A percentile compares a stretch with the other conserved stretches of the same genome.
phyloP scores from a whole-genome alignment of 2,888 invertebrate species.

The Pachycephus smyrnensis region DNA sequence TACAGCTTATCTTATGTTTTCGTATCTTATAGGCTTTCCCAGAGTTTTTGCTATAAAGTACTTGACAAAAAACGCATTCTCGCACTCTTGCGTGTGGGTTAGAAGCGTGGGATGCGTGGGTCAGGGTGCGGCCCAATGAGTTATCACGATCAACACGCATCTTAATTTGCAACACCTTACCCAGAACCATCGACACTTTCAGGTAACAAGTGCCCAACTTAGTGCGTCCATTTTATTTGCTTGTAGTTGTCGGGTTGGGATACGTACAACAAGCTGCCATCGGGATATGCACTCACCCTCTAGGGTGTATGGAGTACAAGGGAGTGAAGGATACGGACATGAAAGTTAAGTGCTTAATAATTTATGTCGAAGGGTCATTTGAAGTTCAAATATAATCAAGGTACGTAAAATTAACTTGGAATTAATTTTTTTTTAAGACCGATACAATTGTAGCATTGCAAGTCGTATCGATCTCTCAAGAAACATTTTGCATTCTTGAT shows the following conservation, averaged over 20 bases:
- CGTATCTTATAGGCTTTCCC: neutral
- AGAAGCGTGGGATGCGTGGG: neutral
- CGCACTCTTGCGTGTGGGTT: neutral
- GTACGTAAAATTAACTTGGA: neutral
- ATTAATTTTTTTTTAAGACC: neutral
- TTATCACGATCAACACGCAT: constrained; percentile 26
- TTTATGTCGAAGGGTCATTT: neutral
- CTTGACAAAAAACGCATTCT: neutral
- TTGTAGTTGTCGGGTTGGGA: neutral
- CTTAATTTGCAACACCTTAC: constrained; percentile 13
- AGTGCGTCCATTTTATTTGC: neutral
- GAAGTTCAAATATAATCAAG: neutral
- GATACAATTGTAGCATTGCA: no score
- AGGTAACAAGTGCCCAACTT: constrained; percentile 19
- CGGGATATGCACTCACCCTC: neutral
- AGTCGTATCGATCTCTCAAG: no score
- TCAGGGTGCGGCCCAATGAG: constrained; percentile 21
- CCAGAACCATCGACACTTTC: constrained; percentile 19
- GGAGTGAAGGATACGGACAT: neutral
- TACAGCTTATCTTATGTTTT: no score
- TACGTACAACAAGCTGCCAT: neutral
- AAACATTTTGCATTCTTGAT: neutral
- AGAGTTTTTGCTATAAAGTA: neutral
- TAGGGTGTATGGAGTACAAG: neutral
- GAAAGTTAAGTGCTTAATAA: neutral